phyloP scores from a whole-genome alignment of 2,888 invertebrate genomes.

The Andrena bicolor region DNA sequence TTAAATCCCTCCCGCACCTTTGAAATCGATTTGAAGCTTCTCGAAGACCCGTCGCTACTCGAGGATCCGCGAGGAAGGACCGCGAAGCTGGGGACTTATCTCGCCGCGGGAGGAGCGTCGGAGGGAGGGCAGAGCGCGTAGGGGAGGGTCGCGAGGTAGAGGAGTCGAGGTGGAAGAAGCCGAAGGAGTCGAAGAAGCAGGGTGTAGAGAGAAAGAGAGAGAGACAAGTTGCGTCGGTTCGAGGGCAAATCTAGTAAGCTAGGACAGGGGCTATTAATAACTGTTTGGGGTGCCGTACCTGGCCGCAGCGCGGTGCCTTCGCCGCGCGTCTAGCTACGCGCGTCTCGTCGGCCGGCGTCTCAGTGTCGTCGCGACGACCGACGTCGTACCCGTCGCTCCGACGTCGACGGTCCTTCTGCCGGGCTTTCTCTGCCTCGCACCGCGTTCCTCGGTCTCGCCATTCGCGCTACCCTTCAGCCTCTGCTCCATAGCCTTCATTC shows the following conservation, averaged over 20 bases:
- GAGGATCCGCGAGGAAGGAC: background rate
- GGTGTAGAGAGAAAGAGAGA: conserved; percentile 24
- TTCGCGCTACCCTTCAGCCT: background rate
- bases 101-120: background rate
- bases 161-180: conserved; percentile 1
- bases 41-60: background rate
- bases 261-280: conserved; percentile 84
- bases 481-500: background rate
- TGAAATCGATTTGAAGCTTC: too few species aligned
- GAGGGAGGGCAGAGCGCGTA: background rate
- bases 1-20: background rate
- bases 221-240: conserved; percentile 72
- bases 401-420: conserved; percentile 49
- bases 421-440: background rate
- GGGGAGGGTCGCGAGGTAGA: background rate
- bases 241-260: conserved; percentile 83
- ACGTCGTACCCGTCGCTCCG: conserved; percentile 76
- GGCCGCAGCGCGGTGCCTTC: conserved; percentile 79
- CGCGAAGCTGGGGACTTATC: background rate
- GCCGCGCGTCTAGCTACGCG: conserved; percentile 79
- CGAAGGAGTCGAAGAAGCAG: conserved; percentile 9
- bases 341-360: conserved; percentile 82
- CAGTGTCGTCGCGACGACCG: conserved; percentile 85
- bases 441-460: background rate
- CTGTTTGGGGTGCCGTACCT: conserved; percentile 84